Base-by-base conservation (phyloP, 2,113 vertebrate species). In the Clupea harengus region DNA sequence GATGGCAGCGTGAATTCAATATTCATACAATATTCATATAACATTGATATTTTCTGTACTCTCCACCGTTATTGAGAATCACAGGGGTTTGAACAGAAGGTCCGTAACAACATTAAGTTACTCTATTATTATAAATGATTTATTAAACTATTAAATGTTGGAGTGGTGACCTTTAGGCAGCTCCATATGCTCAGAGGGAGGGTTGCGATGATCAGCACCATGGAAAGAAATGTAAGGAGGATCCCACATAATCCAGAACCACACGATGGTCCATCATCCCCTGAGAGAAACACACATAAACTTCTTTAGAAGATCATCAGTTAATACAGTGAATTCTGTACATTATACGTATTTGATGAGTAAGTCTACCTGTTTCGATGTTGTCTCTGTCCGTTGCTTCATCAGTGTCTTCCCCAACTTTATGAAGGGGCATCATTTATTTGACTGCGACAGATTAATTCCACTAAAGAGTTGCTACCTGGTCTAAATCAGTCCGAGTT, bases 101-200 rank as follows among this genome's bases (percentile, higher is more conserved):
- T 39, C 39, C 39, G 39, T 39, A 39, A 39, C 39, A 39, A 39
- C 39, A 39, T 2, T 39, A 39, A 39, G 2, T 39, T 1, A 39
- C 2, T 39, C 39, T 39, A 39, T 39, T 39, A 39, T 39, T 39
- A 39, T 39, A 39, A 39, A 39, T 39, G 39, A 39, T 39, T 39
- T 2, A 39, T 39, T 39, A 39, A 39, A 39, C 39, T 39, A 39
- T 39, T 39, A 1, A 39, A 39, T 39, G 1, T 39, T 39, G 39
- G 39, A 39, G 39, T 39, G 39, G 1, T 1, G 72, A 94, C 92
- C 92, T 90, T 89, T 0, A 90, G 87, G 47, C 93, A 94, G 83
- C 82, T 83, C 92, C 91, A 93, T 20, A 0, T 89, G 1, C 88
- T 89, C 44, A 92, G 0, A 45, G 91, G 92, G 86, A 93, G 90